Percentiles rank a stretch among this genome's conserved stretches.
Conservation (phyloP, 2,113 vertebrate species). For the Taxidea taxus region DNA sequence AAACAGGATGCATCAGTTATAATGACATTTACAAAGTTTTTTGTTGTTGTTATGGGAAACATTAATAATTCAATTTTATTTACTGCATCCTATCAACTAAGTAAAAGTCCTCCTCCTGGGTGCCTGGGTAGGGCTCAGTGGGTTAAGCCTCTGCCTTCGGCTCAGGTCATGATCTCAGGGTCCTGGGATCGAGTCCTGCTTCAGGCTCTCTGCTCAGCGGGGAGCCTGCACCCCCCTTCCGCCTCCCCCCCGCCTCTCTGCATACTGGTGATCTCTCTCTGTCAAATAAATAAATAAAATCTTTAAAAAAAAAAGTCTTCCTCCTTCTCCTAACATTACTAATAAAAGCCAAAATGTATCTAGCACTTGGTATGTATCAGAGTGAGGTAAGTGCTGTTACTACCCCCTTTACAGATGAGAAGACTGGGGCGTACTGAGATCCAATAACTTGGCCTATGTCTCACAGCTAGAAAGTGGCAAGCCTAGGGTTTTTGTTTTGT, state of each 20-base stretch:
- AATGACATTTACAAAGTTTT: background rate
- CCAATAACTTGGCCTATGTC: background rate
- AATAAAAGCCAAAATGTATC: background rate
- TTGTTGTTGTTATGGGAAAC: background rate
- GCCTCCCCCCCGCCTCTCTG: too few species aligned
- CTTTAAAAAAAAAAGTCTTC: too few species aligned
- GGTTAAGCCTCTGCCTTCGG: too few species aligned
- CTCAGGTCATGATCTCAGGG: too few species aligned
- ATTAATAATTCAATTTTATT: background rate
- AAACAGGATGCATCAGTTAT: background rate
- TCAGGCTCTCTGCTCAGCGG: too few species aligned
- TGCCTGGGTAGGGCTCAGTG: too few species aligned
- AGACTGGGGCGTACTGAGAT: background rate
- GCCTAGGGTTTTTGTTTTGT: background rate
- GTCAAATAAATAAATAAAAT: too few species aligned
- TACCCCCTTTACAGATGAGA: background rate
- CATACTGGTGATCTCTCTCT: too few species aligned
- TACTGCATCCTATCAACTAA: background rate
- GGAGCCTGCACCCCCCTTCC: too few species aligned
- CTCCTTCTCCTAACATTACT: background rate
- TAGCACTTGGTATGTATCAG: background rate
- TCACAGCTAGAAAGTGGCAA: background rate
- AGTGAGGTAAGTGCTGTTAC: background rate
- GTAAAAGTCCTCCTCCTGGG: background rate
- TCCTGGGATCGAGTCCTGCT: too few species aligned